Percentiles rank a stretch among this genome's conserved stretches.
Evolutionary conservation across 2,888 invertebrate species (phyloP).

Genomic region (Lacanobia oleracea): DNA sequence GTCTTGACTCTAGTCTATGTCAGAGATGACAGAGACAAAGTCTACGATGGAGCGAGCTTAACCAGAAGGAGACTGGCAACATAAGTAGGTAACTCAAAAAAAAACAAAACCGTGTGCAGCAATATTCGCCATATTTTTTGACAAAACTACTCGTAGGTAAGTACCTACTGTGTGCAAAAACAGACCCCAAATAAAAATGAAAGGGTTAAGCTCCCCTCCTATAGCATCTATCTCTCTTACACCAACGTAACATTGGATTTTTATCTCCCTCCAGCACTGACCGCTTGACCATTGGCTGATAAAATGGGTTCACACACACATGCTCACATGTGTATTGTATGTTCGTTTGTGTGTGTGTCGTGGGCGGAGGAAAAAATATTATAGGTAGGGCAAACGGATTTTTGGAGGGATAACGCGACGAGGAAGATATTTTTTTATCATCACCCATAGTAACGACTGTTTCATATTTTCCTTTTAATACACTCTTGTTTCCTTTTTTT

Average conservation of each 20-base stretch:
- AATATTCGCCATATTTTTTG: slow-evolving; percentile 29
- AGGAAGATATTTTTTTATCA: neutral
- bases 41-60: too few relatives aligned
- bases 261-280: slow-evolving; percentile 75
- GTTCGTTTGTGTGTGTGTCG: slow-evolving; percentile 20
- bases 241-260: slow-evolving; percentile 45
- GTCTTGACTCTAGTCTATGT: too few relatives aligned
- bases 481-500: too few relatives aligned
- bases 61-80: too few relatives aligned
- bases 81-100: neutral
- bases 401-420: slow-evolving; percentile 12
- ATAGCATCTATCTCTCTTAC: slow-evolving; percentile 54
- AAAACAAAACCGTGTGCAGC: neutral
- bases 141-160: neutral
- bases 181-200: slow-evolving; percentile 49
- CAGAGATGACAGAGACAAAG: too few relatives aligned
- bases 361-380: slow-evolving; percentile 59
- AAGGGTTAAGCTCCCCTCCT: slow-evolving; percentile 63
- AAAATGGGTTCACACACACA: slow-evolving; percentile 62
- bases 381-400: slow-evolving; percentile 26
- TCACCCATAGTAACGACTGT: neutral
- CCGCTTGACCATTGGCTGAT: slow-evolving; percentile 88
- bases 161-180: slow-evolving; percentile 55
- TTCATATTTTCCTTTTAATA: neutral
- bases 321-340: slow-evolving; percentile 22